Evolutionary conservation across 2,888 invertebrate species (phyloP).

Genomic region (Amblyteles armatorius): DNA sequence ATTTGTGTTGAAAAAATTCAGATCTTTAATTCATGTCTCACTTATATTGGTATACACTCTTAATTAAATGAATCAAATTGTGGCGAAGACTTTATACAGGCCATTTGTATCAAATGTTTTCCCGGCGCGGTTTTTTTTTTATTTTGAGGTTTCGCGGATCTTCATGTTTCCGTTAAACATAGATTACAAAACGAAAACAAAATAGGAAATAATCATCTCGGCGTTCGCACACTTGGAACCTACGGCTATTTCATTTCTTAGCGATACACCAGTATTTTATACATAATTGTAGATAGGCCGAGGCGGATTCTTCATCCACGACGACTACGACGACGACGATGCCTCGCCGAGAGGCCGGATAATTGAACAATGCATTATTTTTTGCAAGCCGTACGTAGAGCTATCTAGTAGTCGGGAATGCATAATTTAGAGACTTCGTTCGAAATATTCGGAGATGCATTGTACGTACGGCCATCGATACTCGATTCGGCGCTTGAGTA

Average conservation of each 20-base stretch:
- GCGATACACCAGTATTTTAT: conserved; percentile 54
- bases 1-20: conserved; percentile 72
- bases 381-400: neutral
- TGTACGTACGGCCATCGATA: conserved; percentile 25
- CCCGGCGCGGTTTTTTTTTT: conserved; percentile 24
- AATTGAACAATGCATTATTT: neutral
- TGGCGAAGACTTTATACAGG: conserved; percentile 77
- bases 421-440: conserved; percentile 39
- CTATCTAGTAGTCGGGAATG: conserved; percentile 39
- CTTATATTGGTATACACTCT: conserved; percentile 66
- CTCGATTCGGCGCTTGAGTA: conserved; percentile 12
- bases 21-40: conserved; percentile 72
- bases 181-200: neutral
- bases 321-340: conserved; percentile 27
- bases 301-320: conserved; percentile 46
- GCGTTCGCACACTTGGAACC: conserved; percentile 48
- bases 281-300: conserved; percentile 62
- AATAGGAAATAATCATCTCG: conserved; percentile 22
- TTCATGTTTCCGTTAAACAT: conserved; percentile 24
- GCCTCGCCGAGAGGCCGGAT: conserved; percentile 32
- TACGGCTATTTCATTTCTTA: conserved; percentile 33
- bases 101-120: conserved; percentile 66
- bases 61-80: conserved; percentile 71
- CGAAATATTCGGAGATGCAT: conserved; percentile 31
- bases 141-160: conserved; percentile 16